Base-by-base conservation (phyloP, 2,113 vertebrate genomes). In the Cheilinus undulatus region DNA sequence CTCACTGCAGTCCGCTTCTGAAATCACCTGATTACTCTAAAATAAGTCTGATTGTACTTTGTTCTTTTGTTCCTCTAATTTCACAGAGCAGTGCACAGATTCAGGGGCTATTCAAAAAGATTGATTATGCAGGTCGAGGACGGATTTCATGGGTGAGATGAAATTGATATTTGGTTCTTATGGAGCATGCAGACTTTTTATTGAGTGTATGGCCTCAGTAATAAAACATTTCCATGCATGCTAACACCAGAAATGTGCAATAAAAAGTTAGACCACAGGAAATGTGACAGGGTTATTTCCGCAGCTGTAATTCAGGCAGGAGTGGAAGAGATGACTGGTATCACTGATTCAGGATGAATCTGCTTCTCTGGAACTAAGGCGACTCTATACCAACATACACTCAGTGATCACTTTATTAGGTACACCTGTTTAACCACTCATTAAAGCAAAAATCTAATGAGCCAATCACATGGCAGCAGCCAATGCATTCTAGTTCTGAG, bases 51-150 rank as follows among this genome's bases (percentile, higher is more conserved):
- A 20, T 45, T 61, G 10, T 38, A 40, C 49, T 38, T 54, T 23
- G 49, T n/a, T 36, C 42, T 72, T 81, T 66, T 85, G 48, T 76
- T 82, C 43, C 71, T 63, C 76, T 36, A 74, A 85, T 86, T 84
- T 82, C 68, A 93, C 90, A 96, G 95, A 94, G 63, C 52, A 82
- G 84, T 60, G 75, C 86, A 45, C 80, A 96, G 86, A 92, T 91
- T 83, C 88, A 93, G 88, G 82, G 91, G 59, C 81, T 94, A 76
- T 95, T 95, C 73, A 94, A 86, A 87, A 95, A 95, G 92, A 94
- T 93, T 73, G 93, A 94, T 86, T 93, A 52, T 63, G 80, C 84
- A 80, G 89, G 86, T 71, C 86, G 62, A 72, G 91, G 92, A 67
- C 92, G 66, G 72, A 95, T 95, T 89, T 85, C 86, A 36, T 93